phyloP scores from a whole-genome alignment of 2,888 invertebrate species.

The Pollenia amentaria region DNA sequence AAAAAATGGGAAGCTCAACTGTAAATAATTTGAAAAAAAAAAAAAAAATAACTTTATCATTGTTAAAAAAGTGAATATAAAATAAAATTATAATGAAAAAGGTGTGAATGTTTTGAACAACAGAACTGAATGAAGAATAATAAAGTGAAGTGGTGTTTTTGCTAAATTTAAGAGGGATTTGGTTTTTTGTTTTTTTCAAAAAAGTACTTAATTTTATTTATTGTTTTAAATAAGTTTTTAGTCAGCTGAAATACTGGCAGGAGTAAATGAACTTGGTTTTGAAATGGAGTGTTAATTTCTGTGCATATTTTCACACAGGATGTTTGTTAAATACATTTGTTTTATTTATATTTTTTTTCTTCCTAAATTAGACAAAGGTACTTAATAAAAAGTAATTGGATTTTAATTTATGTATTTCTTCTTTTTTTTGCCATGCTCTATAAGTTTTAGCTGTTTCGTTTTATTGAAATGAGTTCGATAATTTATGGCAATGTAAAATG shows the following conservation, averaged over 20 bases:
- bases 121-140: constrained; percentile 37
- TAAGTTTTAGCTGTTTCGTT: no score
- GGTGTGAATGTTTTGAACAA: constrained; percentile 43
- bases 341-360: constrained; percentile 4
- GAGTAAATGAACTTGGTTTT: constrained; percentile 37
- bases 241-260: constrained; percentile 17
- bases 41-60: constrained; percentile 37
- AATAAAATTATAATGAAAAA: constrained; percentile 15
- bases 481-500: constrained; percentile 11
- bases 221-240: constrained; percentile 67
- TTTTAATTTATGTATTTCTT: constrained; percentile 22
- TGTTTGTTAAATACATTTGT: constrained; percentile 17
- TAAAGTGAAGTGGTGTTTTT: constrained; percentile 31
- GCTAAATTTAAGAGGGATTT: constrained; percentile 35
- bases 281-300: neutral
- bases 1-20: constrained; percentile 20
- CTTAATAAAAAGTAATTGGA: constrained; percentile 57
- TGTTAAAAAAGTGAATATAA: neutral
- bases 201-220: constrained; percentile 70
- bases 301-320: constrained; percentile 24
- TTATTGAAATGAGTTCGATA: neutral
- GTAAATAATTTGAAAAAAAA: constrained; percentile 45
- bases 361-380: constrained; percentile 35
- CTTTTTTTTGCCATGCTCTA: neutral
- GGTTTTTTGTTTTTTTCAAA: neutral